These are phyloP conservation scores for Drosophila kuntzei DNA, from an alignment of 2,888 invertebrate genomes.

Conservation along the genomic window DNA sequence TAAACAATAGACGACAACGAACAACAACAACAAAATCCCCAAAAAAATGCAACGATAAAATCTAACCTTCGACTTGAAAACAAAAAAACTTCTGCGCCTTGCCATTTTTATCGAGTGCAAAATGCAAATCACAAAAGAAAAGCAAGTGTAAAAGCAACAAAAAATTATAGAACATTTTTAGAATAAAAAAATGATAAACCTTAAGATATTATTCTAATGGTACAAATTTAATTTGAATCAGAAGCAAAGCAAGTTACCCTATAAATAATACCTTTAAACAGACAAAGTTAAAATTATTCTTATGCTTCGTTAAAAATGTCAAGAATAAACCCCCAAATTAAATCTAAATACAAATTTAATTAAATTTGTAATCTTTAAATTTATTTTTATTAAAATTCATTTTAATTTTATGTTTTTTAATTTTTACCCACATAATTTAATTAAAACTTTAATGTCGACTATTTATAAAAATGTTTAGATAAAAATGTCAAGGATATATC, in stretches of 20 bases:
- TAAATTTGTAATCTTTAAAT: too few relatives aligned
- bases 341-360: too few relatives aligned
- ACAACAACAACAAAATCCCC: conserved; percentile 17
- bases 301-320: background rate
- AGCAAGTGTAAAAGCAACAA: background rate
- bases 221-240: too few relatives aligned
- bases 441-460: background rate
- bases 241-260: too few relatives aligned
- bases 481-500: too few relatives aligned
- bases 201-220: too few relatives aligned
- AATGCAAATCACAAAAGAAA: conserved; percentile 41
- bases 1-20: conserved; percentile 64
- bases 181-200: too few relatives aligned
- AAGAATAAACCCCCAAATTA: too few relatives aligned
- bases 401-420: too few relatives aligned
- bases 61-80: conserved; percentile 80
- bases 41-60: conserved; percentile 55
- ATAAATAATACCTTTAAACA: background rate
- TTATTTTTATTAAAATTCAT: too few relatives aligned
- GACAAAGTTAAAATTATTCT: background rate
- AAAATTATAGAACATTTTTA: too few relatives aligned
- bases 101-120: conserved; percentile 70
- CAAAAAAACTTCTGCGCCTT: conserved; percentile 33
- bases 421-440: too few relatives aligned
- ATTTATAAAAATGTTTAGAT: background rate